Evolutionary conservation across 2,888 invertebrate genomes (phyloP).

Genomic region (Andrena bicolor): DNA sequence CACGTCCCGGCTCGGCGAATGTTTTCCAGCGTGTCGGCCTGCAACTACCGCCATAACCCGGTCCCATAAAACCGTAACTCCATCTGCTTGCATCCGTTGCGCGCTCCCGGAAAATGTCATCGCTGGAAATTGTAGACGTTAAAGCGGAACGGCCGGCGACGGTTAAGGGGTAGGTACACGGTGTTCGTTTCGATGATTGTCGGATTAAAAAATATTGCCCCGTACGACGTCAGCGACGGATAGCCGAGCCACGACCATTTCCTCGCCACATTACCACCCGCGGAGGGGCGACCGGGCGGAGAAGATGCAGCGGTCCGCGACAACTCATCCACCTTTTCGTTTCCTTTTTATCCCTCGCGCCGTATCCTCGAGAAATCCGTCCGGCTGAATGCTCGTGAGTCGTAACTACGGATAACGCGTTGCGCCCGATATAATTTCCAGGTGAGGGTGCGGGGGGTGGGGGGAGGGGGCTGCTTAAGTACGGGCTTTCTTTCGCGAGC

Average conservation of each 20-base stretch:
- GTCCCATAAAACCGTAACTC: conserved; percentile 67
- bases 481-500: conserved; percentile 61
- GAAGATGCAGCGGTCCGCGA: neutral
- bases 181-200: conserved; percentile 54
- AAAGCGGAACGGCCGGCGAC: conserved; percentile 48
- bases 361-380: conserved; percentile 10
- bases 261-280: conserved; percentile 30
- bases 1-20: conserved; percentile 28
- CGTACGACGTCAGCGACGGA: conserved; percentile 15
- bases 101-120: conserved; percentile 62
- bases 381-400: conserved; percentile 5
- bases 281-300: neutral
- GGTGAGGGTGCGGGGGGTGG: too few relatives aligned
- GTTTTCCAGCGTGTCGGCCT: conserved; percentile 59
- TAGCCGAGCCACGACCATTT: conserved; percentile 32
- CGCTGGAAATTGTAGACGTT: conserved; percentile 64
- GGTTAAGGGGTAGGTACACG: conserved; percentile 23
- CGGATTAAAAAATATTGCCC: conserved; percentile 57
- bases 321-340: neutral
- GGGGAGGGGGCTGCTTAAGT: conserved; percentile 46
- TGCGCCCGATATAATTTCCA: conserved; percentile 58
- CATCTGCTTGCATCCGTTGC: conserved; percentile 56
- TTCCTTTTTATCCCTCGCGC: neutral
- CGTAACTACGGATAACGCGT: conserved; percentile 52
- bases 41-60: conserved; percentile 64